Evolutionary conservation across 2,113 vertebrate species (phyloP).

Genomic region (Aix galericulata): DNA sequence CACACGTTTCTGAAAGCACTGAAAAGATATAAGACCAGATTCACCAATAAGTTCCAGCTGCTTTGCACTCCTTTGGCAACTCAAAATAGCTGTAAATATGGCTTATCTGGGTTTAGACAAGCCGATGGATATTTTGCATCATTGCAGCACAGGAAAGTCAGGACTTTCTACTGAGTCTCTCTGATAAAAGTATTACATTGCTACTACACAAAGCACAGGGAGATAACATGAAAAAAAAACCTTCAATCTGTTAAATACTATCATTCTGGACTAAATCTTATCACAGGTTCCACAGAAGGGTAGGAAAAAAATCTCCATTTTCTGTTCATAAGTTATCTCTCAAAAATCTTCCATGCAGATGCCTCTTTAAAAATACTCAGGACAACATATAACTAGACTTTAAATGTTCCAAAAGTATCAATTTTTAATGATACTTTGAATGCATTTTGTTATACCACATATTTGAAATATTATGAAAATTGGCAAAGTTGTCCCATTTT

Average conservation of each 20-base stretch:
- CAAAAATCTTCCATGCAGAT: background rate
- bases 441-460: background rate
- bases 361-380: background rate
- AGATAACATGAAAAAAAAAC: background rate
- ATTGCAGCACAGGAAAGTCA: background rate
- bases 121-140: background rate
- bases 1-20: background rate
- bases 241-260: background rate
- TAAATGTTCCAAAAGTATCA: constrained; percentile 3
- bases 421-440: constrained; percentile 14
- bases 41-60: constrained; percentile 32
- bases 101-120: background rate
- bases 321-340: background rate
- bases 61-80: background rate
- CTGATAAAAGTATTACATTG: background rate
- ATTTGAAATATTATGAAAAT: constrained; percentile 57
- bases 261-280: background rate
- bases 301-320: background rate
- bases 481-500: constrained; percentile 8
- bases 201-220: background rate
- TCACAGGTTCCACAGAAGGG: background rate
- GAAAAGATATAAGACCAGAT: background rate
- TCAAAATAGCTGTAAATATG: background rate
- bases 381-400: background rate
- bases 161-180: background rate